Evolutionary conservation across 2,888 invertebrate species (phyloP), one percentile per base, ranked within the genome.

Genomic region (Epinotia bilunana): DNA sequence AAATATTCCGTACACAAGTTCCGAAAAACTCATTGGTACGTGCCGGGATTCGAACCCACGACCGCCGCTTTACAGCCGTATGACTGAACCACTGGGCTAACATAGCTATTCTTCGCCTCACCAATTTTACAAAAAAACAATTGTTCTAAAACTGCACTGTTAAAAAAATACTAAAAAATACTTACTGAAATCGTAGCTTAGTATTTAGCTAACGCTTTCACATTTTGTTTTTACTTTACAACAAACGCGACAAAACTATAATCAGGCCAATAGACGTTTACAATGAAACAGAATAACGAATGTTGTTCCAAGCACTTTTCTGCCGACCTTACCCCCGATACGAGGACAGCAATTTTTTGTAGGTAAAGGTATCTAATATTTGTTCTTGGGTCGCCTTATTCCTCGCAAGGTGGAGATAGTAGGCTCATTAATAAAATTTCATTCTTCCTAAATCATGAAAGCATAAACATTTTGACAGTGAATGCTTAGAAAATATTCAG

Each of bases 331-430:
- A 74, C 73, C 33, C 28, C 33, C 28, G 20, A 3, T 16, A 39
- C 16, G 57, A 69, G 49, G 73, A 63, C 73, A 74, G 57, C 73
- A 49, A 63, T 74, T 74, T 72, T 69, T 74, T 74, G 55, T 62
- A 69, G 57, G 68, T 43, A 58, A 67, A 63, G 57, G 73, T 69
- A 63, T 74, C 69, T 69, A 63, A 74, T 74, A 74, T 74, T 74
- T 74, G 73, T 74, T 69, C 57, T 69, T 16, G 57, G 73, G 62
- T 74, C 68, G 46, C 62, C 73, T 63, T 69, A 63, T 74, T 69
- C 62, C 55, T 68, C 62, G 62, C 46, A 74, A 62, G 28, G 57
- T 74, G 69, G 57, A 73, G 73, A 69, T 69, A 69, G 63, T 63
- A 74, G 73, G 62, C 63, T 74, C 69, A 69, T 69, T 69, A 74